Percentiles rank a stretch among this genome's conserved stretches.
These are phyloP conservation scores for Aphodius granarius DNA, from an alignment of 2,888 invertebrate species.

Conservation along the genomic window DNA sequence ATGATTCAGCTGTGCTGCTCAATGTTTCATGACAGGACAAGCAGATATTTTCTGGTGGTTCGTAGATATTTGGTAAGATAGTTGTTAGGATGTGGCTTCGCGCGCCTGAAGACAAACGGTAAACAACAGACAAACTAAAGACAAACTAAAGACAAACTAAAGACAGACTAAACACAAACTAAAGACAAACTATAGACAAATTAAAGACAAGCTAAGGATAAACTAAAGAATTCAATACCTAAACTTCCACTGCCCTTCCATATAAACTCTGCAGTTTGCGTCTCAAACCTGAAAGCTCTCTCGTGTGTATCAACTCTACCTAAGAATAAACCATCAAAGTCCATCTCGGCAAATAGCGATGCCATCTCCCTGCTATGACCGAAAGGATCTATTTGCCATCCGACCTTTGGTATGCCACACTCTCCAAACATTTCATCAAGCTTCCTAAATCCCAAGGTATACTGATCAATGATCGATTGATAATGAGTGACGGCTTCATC, in stretches of 20 bases:
- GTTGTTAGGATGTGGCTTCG: neutral
- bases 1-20: neutral
- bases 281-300: slow-evolving; percentile 59
- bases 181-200: neutral
- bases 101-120: neutral
- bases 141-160: neutral
- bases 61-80: neutral
- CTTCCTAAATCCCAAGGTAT: slow-evolving; percentile 66
- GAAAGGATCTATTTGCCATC: slow-evolving; percentile 90
- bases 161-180: neutral
- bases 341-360: slow-evolving; percentile 73
- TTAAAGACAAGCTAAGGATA: neutral
- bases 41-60: neutral
- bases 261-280: slow-evolving; percentile 72
- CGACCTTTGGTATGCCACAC: slow-evolving; percentile 74
- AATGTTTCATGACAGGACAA: neutral
- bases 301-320: slow-evolving; percentile 84
- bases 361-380: slow-evolving; percentile 79
- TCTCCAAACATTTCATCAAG: slow-evolving; percentile 69
- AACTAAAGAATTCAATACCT: slow-evolving; percentile 52
- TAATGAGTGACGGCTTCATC: slow-evolving; percentile 70
- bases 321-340: slow-evolving; percentile 81
- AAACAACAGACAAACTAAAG: neutral
- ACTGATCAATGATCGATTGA: slow-evolving; percentile 70
- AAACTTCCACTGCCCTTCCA: slow-evolving; percentile 73